Evolutionary conservation across 1,140 invertebrate genomes (phyloP), one percentile per base, ranked within the genome.

Genomic region (Drosophila pseudoananassae): DNA sequence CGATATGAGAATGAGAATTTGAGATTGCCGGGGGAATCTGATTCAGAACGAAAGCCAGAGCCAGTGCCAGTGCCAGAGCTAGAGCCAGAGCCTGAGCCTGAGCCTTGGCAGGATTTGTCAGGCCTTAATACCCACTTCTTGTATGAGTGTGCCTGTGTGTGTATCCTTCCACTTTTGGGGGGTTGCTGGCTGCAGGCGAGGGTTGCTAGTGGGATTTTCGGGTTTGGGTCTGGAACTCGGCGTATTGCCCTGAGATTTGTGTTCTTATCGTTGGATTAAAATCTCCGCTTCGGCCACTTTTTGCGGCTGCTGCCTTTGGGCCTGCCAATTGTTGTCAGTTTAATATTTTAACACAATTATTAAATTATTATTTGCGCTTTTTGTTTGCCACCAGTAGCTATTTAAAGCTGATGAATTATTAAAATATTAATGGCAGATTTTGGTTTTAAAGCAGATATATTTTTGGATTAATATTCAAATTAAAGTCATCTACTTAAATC

Each of bases 301-400:
- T 71, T 66, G 65, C 70, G 80, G 79, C 73, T 68, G 63, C 72
- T 77, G 80, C 66, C 66, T 58, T 70, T 52, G 68, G 47, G 36
- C 54, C 43, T 33, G 72, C 65, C 81, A 88, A 78, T 85, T 85
- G 82, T 82, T 85, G 82, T 79, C 83, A 81, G 69, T 90, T 78
- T 89, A 79, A 79, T 74, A 69, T 64, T 64, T 75, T 75, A 75
- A 79, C 82, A 77, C 87, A 90, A 90, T 90, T 90, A 85, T 87
- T 76, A 76, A 59, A 68, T 76, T 57, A 54, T 66, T 58, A 68
- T 74, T 73, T 71, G 66, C 40, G 20, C 50, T 72, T 54, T 49
- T 60, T 51, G 43, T 54, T 47, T 6, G 8, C 7, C 8, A 59
- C 5, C 15, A 7, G 40, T 17, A 17, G 5, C 40, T 12, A 3